Percentiles rank a stretch among this genome's conserved stretches.
Conservation (phyloP, 2,113 vertebrate species). For the Rattus rattus region DNA sequence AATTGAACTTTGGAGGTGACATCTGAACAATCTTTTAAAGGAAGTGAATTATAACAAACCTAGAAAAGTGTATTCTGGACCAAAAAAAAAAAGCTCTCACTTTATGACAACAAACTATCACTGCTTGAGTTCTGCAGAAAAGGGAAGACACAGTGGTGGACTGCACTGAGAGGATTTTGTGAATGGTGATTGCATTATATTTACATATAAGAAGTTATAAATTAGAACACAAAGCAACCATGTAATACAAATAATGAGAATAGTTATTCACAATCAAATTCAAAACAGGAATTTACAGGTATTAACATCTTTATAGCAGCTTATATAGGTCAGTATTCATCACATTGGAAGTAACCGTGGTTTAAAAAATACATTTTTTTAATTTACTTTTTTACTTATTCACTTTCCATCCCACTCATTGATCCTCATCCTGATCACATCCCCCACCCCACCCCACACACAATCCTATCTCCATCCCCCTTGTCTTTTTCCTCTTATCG, state of each 20-base stretch:
- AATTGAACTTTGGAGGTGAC: neutral
- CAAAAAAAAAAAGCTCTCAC: neutral
- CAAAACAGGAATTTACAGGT: neutral
- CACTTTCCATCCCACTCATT: too few species aligned
- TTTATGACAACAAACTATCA: rapidly evolving
- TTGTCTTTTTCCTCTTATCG: too few species aligned
- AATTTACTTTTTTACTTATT: too few species aligned
- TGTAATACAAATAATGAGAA: neutral
- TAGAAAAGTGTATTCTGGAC: neutral
- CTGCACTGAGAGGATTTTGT: neutral
- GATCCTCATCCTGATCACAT: too few species aligned
- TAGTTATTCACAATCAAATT: neutral
- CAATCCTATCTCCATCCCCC: too few species aligned
- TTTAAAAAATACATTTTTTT: neutral
- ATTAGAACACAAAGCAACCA: neutral
- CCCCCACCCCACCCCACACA: too few species aligned
- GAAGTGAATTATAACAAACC: neutral
- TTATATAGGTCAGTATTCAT: neutral
- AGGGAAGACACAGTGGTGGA: neutral
- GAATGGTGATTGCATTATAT: neutral
- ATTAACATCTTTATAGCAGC: neutral
- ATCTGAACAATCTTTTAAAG: neutral
- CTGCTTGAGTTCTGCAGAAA: neutral
- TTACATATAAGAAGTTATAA: neutral
- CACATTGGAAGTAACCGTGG: neutral